Evolutionary conservation across 2,113 vertebrate species (phyloP), one percentile per base, ranked within the genome.

Genomic region (Telmatochromis bifrenatus): DNA sequence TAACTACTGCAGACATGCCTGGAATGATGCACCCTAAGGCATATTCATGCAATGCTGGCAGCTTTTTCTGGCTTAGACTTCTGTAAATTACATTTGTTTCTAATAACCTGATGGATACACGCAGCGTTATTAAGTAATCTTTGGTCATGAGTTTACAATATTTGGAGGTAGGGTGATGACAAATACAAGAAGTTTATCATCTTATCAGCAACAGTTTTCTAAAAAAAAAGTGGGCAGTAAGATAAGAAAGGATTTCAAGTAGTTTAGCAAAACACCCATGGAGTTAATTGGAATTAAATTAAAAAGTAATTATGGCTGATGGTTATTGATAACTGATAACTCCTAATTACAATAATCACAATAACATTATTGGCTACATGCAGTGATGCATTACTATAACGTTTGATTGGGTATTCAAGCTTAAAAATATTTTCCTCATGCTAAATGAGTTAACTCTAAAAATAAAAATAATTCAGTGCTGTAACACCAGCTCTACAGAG

Each of bases 31-130:
- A n/a, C 82, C 87, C 82, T 13, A 4, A 85, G 87, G 84, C 77
- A 75, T 79, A 84, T 73, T 70, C 42, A 62, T 84, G 70, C 82
- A 9, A 83, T 5, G 53, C 47, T 23, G 58, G 84, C 86, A 93
- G 70, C 81, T 77, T 86, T 56, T 85, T 21, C 51, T 37, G 37
- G 13, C 81, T 26, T 65, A 33, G 21, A 45, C 39, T 31, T 68
- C 55, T 33, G n/a, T 83, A 88, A 88, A 89, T 91, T 65, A 55
- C 62, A 19, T 79, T 90, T 86, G 82, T 86, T 84, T 83, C 77
- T 1, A 5, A 83, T 90, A 92, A 84, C 60, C 79, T 39, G 87
- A 85, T 82, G 82, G 82, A 82, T 58, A 65, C 86, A 88, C 45
- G 26, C 53, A 4, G 88, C 31, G 5, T 73, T 91, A 87, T 85